These are phyloP conservation scores for Calidris pygmaea DNA, from an alignment of 2,113 vertebrate genomes.

Conservation along the genomic window DNA sequence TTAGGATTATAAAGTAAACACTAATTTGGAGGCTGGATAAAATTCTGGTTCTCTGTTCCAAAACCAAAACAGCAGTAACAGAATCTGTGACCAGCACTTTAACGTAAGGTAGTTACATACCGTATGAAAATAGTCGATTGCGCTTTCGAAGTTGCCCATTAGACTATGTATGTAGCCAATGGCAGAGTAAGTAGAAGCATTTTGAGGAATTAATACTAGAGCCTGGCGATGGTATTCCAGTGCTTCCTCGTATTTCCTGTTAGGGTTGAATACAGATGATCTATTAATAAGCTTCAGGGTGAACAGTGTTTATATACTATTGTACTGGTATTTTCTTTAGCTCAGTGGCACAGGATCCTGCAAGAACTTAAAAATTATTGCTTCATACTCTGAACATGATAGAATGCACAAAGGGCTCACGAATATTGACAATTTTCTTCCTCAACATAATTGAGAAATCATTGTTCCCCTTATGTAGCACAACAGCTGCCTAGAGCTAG, in stretches of 20 bases:
- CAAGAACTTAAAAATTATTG: not conserved
- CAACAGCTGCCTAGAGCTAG: not conserved
- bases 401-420: not conserved
- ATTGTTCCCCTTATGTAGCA: not conserved
- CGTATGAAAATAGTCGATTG: constrained; percentile 98
- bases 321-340: not conserved
- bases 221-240: constrained; percentile 97
- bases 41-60: not conserved
- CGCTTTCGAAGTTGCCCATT: constrained; percentile 96
- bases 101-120: constrained; percentile 68
- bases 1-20: not conserved
- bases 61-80: not conserved
- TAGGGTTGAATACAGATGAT: not conserved
- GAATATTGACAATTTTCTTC: not conserved
- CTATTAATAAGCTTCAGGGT: not conserved
- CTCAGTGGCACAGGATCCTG: not conserved
- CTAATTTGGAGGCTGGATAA: not conserved
- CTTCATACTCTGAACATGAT: not conserved
- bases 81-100: not conserved
- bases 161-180: constrained; percentile 97
- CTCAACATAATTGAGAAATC: not conserved
- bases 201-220: constrained; percentile 93
- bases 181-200: constrained; percentile 94
- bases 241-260: constrained; percentile 93
- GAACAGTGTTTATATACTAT: not conserved